A percentile compares a stretch with the other conserved stretches of the same genome.
phyloP scores from a whole-genome alignment of 2,797 vertebrate genomes.

The Microtus californicus region DNA sequence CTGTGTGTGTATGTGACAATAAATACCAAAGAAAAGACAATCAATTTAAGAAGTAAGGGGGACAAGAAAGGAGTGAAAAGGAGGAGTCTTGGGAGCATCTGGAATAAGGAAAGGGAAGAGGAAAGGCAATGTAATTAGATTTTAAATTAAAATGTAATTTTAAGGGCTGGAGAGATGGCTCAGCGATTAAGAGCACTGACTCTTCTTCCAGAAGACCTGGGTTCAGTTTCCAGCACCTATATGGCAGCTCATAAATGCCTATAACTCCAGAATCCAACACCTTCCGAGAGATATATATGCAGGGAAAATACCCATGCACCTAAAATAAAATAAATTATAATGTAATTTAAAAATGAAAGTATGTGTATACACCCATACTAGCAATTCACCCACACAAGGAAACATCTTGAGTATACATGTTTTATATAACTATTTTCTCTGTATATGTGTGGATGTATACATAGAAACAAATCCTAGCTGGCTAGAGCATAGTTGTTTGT shows the following conservation, averaged over 20 bases:
- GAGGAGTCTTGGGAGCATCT: not conserved
- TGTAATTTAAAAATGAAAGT: not conserved
- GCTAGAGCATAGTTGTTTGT: not conserved
- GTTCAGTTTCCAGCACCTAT: not conserved
- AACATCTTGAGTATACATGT: conserved; percentile 44
- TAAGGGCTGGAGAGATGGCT: not conserved
- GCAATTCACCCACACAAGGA: not conserved
- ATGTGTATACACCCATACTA: not conserved
- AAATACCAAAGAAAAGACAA: not conserved
- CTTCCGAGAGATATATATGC: not conserved
- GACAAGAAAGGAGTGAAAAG: not conserved
- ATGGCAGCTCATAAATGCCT: not conserved
- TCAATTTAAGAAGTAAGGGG: not conserved
- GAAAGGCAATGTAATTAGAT: not conserved
- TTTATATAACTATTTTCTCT: conserved; percentile 29
- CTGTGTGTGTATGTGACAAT: not conserved
- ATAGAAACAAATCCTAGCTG: conserved; percentile 43
- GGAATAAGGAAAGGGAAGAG: not conserved
- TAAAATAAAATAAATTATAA: not conserved
- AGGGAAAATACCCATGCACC: not conserved
- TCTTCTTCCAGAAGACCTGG: not conserved
- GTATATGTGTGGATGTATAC: not conserved
- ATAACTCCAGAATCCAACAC: not conserved
- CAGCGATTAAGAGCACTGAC: not conserved
- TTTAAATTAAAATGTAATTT: not conserved